A percentile compares a stretch with the other conserved stretches of the same genome.
Conservation (phyloP, 2,797 vertebrate species). For the Phyllotis vaccarum region DNA sequence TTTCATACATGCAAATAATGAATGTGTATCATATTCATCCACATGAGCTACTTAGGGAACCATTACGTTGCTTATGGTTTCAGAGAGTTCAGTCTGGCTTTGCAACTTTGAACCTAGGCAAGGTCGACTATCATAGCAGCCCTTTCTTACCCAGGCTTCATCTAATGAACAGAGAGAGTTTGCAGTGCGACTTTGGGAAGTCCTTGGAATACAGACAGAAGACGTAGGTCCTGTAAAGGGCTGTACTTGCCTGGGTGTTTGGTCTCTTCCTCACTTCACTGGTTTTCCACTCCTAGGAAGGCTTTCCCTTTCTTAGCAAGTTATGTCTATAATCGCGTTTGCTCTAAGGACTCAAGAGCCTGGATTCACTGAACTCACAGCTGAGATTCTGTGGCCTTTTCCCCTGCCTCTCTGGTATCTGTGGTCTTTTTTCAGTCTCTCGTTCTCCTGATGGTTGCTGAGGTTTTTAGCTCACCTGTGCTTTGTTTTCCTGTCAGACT, state of each 20-base stretch:
- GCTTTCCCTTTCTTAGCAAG: not conserved
- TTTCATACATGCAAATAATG: not conserved
- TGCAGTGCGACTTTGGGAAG: not conserved
- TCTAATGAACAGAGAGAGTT: not conserved
- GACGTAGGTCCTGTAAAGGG: not conserved
- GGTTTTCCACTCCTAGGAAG: not conserved
- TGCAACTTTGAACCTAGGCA: not conserved
- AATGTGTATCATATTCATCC: not conserved
- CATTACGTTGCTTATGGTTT: not conserved
- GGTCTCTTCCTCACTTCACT: not conserved
- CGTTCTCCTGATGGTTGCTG: not conserved
- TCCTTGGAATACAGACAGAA: not conserved
- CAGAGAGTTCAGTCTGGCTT: not conserved
- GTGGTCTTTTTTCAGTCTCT: too few relatives aligned
- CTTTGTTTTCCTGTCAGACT: not conserved
- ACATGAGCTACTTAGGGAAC: not conserved
- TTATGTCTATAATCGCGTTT: not conserved
- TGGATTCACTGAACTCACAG: not conserved
- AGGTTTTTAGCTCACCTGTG: not conserved
- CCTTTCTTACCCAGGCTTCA: not conserved
- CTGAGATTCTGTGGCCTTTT: not conserved
- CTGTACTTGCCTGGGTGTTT: fast-evolving
- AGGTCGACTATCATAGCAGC: not conserved
- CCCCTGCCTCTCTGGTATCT: not conserved
- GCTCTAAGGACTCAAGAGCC: not conserved